Evolutionary conservation across 2,113 vertebrate species (phyloP).

Genomic region (Oncorhynchus keta): DNA sequence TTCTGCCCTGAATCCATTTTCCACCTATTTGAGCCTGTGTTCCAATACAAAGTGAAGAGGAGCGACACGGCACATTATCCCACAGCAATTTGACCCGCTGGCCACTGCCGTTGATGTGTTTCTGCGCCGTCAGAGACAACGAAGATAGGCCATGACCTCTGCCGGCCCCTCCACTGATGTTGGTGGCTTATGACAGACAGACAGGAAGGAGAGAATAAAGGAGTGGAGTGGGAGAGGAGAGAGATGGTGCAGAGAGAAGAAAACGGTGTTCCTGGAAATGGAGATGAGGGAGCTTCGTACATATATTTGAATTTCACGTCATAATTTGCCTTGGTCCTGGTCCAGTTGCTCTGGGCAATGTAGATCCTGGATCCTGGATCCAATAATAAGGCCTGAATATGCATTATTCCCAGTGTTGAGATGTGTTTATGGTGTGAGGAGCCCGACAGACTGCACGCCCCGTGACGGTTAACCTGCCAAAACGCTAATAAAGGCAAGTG

Average conservation of each 20-base stretch:
- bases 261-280: constrained; percentile 33
- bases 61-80: constrained; percentile 62
- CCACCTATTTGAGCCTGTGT: constrained; percentile 68
- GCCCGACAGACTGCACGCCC: too few relatives aligned
- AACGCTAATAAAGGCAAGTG: not conserved
- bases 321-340: not conserved
- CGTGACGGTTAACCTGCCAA: not conserved
- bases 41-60: constrained; percentile 62
- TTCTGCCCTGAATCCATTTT: constrained; percentile 64
- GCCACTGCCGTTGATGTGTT: not conserved
- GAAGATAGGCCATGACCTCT: constrained; percentile 33
- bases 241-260: constrained; percentile 36
- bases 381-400: not conserved
- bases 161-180: constrained; percentile 45
- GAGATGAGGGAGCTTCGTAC: constrained; percentile 46
- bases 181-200: constrained; percentile 52
- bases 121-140: too few relatives aligned
- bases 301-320: not conserved
- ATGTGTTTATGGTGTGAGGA: not conserved
- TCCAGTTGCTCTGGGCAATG: not conserved
- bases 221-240: constrained; percentile 30
- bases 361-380: not conserved
- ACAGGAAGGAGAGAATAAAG: not conserved
- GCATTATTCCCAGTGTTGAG: not conserved
- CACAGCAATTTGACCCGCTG: constrained; percentile 55